phyloP scores from a whole-genome alignment of 2,888 invertebrate species.

The Rutpela maculata region DNA sequence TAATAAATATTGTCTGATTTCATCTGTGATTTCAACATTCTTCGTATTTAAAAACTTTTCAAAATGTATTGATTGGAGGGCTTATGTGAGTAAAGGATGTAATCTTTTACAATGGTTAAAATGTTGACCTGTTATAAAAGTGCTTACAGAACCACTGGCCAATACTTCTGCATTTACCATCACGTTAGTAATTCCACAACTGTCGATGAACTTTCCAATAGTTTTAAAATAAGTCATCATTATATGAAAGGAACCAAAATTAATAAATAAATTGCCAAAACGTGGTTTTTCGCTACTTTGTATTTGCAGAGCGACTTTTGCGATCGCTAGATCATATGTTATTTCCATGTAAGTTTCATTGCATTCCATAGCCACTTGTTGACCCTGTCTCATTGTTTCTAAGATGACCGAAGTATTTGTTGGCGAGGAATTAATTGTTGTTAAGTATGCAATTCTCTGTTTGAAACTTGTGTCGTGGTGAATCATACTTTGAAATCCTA shows the following conservation, averaged over 20 bases:
- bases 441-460: background rate
- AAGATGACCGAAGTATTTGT: constrained; percentile 55
- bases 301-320: constrained; percentile 58
- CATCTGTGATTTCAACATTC: too few species aligned
- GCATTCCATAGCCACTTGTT: constrained; percentile 51
- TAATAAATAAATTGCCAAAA: constrained; percentile 65
- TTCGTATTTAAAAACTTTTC: too few species aligned
- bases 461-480: background rate
- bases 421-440: constrained; percentile 62
- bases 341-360: constrained; percentile 34
- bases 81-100: too few species aligned
- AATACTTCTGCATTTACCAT: background rate
- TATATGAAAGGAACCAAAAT: constrained; percentile 66
- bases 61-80: too few species aligned
- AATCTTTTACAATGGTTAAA: background rate
- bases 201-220: constrained; percentile 62
- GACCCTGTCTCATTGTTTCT: constrained; percentile 50
- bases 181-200: background rate
- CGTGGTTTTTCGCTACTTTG: constrained; percentile 43
- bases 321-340: constrained; percentile 61
- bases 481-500: background rate
- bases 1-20: too few species aligned
- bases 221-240: constrained; percentile 62
- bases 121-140: background rate
- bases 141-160: background rate